These are phyloP conservation scores for Theretra japonica DNA, from an alignment of 2,888 invertebrate genomes.

Conservation along the genomic window DNA sequence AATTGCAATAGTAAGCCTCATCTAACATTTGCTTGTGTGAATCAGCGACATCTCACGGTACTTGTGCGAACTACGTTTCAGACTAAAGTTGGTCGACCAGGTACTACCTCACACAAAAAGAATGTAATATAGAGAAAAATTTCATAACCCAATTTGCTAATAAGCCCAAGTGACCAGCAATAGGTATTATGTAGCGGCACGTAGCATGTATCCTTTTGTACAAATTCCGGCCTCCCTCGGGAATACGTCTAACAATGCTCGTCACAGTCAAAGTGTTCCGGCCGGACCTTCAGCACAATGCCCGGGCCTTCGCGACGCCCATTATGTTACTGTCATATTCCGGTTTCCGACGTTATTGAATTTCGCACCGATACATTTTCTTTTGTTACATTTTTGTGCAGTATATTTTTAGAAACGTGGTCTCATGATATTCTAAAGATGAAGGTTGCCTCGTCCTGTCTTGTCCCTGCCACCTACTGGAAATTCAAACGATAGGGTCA, in stretches of 20 bases:
- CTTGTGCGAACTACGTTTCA: neutral
- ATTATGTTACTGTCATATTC: constrained; percentile 45
- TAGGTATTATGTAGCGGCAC: constrained; percentile 5
- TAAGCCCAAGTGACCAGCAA: constrained; percentile 31
- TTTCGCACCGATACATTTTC: constrained; percentile 22
- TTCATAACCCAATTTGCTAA: constrained; percentile 40
- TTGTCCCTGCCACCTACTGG: no score
- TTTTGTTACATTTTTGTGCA: constrained; percentile 7
- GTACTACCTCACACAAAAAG: neutral
- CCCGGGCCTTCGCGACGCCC: constrained; percentile 37
- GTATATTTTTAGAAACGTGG: constrained; percentile 15
- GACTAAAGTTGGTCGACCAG: neutral
- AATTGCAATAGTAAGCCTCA: neutral
- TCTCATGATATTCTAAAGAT: neutral
- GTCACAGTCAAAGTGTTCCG: constrained; percentile 69
- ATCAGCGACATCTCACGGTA: neutral
- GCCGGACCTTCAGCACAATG: constrained; percentile 54
- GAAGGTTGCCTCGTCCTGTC: no score
- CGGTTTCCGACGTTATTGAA: constrained; percentile 40
- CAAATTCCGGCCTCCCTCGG: constrained; percentile 40
- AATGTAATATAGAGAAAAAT: neutral
- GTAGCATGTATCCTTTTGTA: constrained; percentile 28
- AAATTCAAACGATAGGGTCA: no score
- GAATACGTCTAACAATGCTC: constrained; percentile 62
- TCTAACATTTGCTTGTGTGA: neutral